A percentile compares a stretch with the other conserved stretches of the same genome.
phyloP scores from a whole-genome alignment of 2,113 vertebrate genomes.

The Puntigrus tetrazona region DNA sequence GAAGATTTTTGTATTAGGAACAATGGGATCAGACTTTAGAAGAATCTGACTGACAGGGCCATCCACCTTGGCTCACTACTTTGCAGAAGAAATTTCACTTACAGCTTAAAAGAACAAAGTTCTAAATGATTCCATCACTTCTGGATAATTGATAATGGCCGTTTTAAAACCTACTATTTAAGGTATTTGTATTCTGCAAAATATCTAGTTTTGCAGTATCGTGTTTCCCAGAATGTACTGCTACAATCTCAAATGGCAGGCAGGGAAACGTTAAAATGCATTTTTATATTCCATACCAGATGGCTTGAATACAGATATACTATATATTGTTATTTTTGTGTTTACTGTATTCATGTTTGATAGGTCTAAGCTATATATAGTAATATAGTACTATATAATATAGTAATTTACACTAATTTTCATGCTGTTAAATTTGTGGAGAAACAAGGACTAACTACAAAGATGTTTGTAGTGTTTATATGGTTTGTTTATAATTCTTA shows the following conservation, averaged over 20 bases:
- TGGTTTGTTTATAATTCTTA: too few relatives aligned
- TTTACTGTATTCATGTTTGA: too few relatives aligned
- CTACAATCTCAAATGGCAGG: not conserved
- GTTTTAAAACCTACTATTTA: not conserved
- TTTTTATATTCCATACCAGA: too few relatives aligned
- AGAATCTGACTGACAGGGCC: constrained; percentile 61
- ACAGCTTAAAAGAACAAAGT: not conserved
- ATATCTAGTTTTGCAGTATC: not conserved
- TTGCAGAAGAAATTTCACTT: not conserved
- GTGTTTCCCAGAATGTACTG: not conserved
- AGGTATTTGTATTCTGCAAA: not conserved
- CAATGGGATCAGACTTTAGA: constrained; percentile 88
- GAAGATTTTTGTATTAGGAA: constrained; percentile 62
- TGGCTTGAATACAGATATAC: too few relatives aligned
- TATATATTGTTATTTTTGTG: too few relatives aligned
- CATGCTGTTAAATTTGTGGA: not conserved
- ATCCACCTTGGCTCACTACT: not conserved
- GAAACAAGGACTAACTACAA: not conserved
- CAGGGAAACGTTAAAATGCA: not conserved
- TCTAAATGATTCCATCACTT: not conserved
- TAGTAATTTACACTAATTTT: too few relatives aligned
- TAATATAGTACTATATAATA: too few relatives aligned
- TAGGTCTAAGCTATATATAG: too few relatives aligned
- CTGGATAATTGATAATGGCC: not conserved
- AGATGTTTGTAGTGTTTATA: not conserved